Evolutionary conservation across 2,797 vertebrate species (phyloP).

Genomic region (Phataginus tetradactyla): DNA sequence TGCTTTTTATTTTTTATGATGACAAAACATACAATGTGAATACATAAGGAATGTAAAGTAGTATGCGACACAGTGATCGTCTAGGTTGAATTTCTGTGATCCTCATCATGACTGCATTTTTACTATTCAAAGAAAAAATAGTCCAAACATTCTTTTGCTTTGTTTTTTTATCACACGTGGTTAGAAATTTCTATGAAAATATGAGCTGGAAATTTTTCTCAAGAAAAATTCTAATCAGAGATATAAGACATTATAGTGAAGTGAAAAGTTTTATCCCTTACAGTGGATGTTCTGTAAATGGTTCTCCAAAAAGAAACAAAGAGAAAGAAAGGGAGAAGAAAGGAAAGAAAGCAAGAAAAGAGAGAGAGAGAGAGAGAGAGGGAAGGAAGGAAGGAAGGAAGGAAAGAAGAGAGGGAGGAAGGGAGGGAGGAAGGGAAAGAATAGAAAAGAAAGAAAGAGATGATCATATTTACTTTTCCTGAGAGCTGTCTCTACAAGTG

Average conservation of each 20-base stretch:
- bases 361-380: no score
- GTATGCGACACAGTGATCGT: neutral
- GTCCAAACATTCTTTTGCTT: neutral
- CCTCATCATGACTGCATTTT: neutral
- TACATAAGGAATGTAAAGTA: neutral
- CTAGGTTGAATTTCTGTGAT: neutral
- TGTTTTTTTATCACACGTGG: neutral
- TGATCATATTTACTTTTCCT: neutral
- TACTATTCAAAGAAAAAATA: neutral
- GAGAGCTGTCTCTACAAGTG: neutral
- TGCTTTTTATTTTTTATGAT: neutral
- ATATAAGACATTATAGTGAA: neutral
- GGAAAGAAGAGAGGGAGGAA: fast-evolving
- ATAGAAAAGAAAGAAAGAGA: neutral
- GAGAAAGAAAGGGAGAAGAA: neutral
- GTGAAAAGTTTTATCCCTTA: neutral
- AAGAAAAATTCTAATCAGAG: neutral
- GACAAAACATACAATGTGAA: neutral
- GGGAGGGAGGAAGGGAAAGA: fast-evolving
- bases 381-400: neutral
- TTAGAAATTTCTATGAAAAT: neutral
- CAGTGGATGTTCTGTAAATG: neutral
- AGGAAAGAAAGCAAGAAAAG: neutral
- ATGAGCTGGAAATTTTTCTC: neutral
- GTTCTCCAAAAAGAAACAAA: neutral